These are phyloP conservation scores for Sphaerophoria rueppellii DNA, from an alignment of 2,888 invertebrate genomes.

Conservation along the genomic window DNA sequence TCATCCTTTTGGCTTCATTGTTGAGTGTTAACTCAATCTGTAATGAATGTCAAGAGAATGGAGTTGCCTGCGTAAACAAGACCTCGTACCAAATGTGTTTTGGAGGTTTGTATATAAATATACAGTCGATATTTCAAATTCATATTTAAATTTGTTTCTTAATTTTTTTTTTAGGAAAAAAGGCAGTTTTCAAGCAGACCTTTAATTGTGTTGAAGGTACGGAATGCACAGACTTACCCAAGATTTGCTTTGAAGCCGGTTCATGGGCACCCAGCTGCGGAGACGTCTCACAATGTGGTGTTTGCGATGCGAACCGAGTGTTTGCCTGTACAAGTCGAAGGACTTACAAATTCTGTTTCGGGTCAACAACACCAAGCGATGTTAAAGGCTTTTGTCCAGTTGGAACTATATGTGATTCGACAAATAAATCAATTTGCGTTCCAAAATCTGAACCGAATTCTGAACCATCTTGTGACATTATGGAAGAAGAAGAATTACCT, in stretches of 20 bases:
- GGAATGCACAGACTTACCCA: constrained; percentile 77
- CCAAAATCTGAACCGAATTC: neutral
- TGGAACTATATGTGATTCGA: constrained; percentile 77
- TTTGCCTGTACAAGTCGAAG: constrained; percentile 78
- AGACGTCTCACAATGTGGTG: constrained; percentile 78
- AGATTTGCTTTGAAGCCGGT: constrained; percentile 79
- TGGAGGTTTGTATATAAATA: constrained; percentile 74
- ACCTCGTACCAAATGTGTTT: constrained; percentile 78
- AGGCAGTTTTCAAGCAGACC: constrained; percentile 75
- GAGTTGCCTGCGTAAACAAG: constrained; percentile 78
- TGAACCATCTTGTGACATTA: neutral
- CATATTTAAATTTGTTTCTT: neutral
- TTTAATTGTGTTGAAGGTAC: constrained; percentile 78
- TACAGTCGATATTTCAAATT: neutral
- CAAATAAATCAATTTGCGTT: constrained; percentile 76
- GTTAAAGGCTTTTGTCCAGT: constrained; percentile 77
- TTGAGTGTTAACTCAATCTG: constrained; percentile 71
- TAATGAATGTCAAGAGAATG: constrained; percentile 77
- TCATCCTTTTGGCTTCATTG: neutral
- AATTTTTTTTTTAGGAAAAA: constrained; percentile 35
- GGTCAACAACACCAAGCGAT: constrained; percentile 75
- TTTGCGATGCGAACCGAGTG: constrained; percentile 76
- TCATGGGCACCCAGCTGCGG: constrained; percentile 77
- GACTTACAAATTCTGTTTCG: constrained; percentile 79
- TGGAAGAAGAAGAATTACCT: neutral